Base-by-base conservation (phyloP, 2,888 invertebrate genomes). In the Blera fallax region DNA sequence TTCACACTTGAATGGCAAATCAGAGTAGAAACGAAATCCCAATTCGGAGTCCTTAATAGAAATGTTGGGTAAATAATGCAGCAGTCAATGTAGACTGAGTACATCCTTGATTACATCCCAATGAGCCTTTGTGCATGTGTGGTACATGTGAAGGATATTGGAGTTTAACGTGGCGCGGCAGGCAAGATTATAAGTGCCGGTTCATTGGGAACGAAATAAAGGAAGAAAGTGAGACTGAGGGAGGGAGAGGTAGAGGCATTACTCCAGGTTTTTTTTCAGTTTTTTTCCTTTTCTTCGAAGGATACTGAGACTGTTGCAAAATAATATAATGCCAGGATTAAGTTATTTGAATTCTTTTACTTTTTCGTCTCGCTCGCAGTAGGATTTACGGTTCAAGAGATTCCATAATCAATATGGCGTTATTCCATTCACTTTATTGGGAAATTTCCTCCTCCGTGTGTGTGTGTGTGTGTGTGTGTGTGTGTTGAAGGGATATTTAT, bases 1-100 rank as follows among this genome's bases (percentile, higher is more conserved):
- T 88, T 88, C 87, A 88, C 87, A 88, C 89, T 88, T 88, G 81
- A 87, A 64, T 70, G 69, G 73, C 73, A 60, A 87, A 83, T 83
- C 64, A 21, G 65, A 54, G 37, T 21, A 21, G 18, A 58, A 67
- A 40, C 64, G 48, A 56, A 82, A 73, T 72, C 64, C 27, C 60
- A 43, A 78, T 50, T 60, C 69, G 29, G 29, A 70, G 80, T 84
- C 81, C 81, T 85, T 85, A 81, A 85, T 85, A 58, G 85, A 77
- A 72, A 87, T 82, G 87, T 87, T 87, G 82, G 78, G 87, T 87
- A 87, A 87, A 87, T 87, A 87, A 64, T 74, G 65, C 76, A 65
- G 76, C 85, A 85, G 85, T 85, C 85, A 77, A 81, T 72, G 72
- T 37, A 27, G 70, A 70, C 56, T 79, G 65, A 81, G 80, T 29